Evolutionary conservation across 2,113 vertebrate species (phyloP).

Genomic region (Noctilio leporinus): DNA sequence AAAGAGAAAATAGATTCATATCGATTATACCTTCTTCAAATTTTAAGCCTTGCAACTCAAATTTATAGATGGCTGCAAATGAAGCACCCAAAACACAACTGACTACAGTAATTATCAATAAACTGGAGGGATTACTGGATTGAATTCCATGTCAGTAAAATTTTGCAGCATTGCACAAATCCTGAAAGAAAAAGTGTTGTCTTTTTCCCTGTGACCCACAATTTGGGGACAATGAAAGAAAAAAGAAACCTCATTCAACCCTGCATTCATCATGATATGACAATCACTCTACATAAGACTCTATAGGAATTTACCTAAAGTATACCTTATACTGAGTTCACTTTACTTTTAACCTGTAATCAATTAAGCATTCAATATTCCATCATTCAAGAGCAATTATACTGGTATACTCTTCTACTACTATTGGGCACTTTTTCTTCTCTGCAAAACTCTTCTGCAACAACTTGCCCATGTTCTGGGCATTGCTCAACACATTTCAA

Average conservation of each 20-base stretch:
- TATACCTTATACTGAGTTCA: not conserved
- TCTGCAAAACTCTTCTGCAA: conserved; percentile 15
- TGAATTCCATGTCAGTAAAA: conserved; percentile 28
- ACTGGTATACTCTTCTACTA: not conserved
- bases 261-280: not conserved
- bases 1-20: not conserved
- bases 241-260: not conserved
- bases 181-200: not conserved
- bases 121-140: not conserved
- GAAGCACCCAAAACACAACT: not conserved
- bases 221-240: not conserved
- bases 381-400: not conserved
- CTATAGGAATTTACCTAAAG: not conserved
- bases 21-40: not conserved
- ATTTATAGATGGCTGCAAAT: conserved; percentile 1
- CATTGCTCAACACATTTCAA: not conserved
- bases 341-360: not conserved
- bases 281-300: not conserved
- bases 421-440: not conserved
- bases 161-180: not conserved
- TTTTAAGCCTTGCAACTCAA: conserved; percentile 24
- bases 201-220: not conserved
- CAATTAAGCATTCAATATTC: not conserved
- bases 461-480: not conserved
- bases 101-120: not conserved